Conservation (phyloP, 2,113 vertebrate species). For the Ammodytes dubius region DNA sequence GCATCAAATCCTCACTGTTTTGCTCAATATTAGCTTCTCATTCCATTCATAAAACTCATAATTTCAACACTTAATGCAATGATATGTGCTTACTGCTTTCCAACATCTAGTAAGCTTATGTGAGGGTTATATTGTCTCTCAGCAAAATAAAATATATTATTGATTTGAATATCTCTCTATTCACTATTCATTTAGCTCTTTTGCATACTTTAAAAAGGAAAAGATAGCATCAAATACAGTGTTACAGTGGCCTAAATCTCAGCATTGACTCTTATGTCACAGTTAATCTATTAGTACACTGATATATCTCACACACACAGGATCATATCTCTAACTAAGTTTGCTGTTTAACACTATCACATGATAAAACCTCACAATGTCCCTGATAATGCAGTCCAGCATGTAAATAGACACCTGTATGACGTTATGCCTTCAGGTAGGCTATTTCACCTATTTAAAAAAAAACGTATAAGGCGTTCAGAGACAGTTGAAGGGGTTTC, state of each 20-base stretch:
- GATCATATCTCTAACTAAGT: not conserved
- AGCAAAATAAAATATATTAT: not conserved
- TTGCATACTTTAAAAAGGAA: not conserved
- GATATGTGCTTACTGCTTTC: not conserved
- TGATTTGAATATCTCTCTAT: not conserved
- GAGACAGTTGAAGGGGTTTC: not conserved
- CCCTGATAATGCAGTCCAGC: not conserved
- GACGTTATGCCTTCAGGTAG: not conserved
- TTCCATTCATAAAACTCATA: not conserved
- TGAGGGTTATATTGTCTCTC: not conserved
- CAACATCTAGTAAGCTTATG: not conserved
- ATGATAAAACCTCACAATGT: not conserved
- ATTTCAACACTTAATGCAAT: not conserved
- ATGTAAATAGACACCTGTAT: not conserved
- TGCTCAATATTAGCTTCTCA: not conserved
- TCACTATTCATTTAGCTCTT: not conserved
- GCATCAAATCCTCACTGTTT: not conserved
- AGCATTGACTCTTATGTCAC: not conserved
- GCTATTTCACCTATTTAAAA: not conserved
- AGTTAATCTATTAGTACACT: not conserved
- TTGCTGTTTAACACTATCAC: not conserved
- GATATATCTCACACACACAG: not conserved
- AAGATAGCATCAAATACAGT: not conserved
- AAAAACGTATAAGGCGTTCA: slow-evolving; percentile 21
- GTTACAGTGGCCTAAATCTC: not conserved